Base-by-base conservation (phyloP, 2,888 invertebrate genomes). In the Eristalis intricaria region DNA sequence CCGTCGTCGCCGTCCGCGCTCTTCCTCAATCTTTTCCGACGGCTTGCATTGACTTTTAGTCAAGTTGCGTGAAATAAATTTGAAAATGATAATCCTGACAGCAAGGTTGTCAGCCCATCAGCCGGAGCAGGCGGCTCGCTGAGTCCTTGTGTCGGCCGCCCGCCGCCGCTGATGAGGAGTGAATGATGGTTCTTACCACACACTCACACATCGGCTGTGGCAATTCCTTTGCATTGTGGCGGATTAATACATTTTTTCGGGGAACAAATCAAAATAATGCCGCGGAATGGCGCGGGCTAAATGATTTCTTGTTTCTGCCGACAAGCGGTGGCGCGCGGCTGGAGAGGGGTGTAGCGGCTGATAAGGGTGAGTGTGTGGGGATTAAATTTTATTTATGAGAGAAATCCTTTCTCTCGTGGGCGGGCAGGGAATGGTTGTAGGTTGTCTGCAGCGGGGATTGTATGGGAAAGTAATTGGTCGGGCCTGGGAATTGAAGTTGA, bases 181-280 rank as follows among this genome's bases (percentile, higher is more conserved):
- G 61, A 63, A 74, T 74, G 64, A 74, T 74, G 64, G 56, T 43
- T 0, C 19, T 50, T 10, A 8, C 19, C 50, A 50, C 50, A 50
- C 50, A 50, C 50, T 3, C 15, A 4, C 43, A 19, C n/a, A 15
- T 15, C 43, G 43, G 56, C 56, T 56, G 50, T 40, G 19, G 23
- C 38, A 19, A 50, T 66, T 66, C 40, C 68, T 22, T 32, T 40
- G 19, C 58, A 58, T 65, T 70, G 29, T 56, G 63, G 77, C 19
- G 64, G 63, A 70, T 58, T 71, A 79, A 70, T 56, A 79, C 10
- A 43, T 60, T 73, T 65, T 38, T 65, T 43, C 35, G 58, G 38
- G n/a, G 35, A 73, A 66, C 79, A 73, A 66, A 79, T 79, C 71
- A 79, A 79, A 79, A 79, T 79, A 64, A 43, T 79, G n/a, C 65